These are phyloP conservation scores for Oncorhynchus gorbuscha DNA, from an alignment of 2,113 vertebrate genomes.

Conservation along the genomic window DNA sequence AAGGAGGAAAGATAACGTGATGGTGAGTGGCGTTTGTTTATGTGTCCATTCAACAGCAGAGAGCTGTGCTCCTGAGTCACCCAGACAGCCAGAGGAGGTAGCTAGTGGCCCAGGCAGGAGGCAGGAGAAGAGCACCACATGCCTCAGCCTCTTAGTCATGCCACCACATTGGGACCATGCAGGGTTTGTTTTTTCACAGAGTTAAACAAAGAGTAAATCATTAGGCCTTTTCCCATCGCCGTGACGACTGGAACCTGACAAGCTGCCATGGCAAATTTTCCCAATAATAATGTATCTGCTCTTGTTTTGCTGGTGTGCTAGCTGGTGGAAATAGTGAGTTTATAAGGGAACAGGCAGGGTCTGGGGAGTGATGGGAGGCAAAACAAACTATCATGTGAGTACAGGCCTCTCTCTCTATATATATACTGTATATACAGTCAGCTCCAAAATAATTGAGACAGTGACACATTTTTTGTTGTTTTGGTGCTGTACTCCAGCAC, in stretches of 20 bases:
- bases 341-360: slow-evolving; percentile 33
- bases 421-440: too few species aligned
- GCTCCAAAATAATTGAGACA: too few species aligned
- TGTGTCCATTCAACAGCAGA: slow-evolving; percentile 24
- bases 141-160: slow-evolving; percentile 57
- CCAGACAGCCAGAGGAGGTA: slow-evolving; percentile 22
- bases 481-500: too few species aligned
- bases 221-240: slow-evolving; percentile 56
- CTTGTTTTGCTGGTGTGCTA: slow-evolving; percentile 64
- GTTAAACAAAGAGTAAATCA: slow-evolving; percentile 68
- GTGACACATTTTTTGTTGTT: too few species aligned
- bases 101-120: slow-evolving; percentile 36
- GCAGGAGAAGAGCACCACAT: slow-evolving; percentile 35
- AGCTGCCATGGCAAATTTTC: slow-evolving; percentile 62
- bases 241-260: slow-evolving; percentile 59
- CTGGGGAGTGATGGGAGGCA: slow-evolving; percentile 43
- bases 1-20: slow-evolving; percentile 2
- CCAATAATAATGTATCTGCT: slow-evolving; percentile 63
- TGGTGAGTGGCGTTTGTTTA: slow-evolving; percentile 27
- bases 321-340: slow-evolving; percentile 63
- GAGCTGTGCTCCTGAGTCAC: slow-evolving; percentile 25
- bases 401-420: too few species aligned
- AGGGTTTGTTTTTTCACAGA: slow-evolving; percentile 61
- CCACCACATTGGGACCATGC: slow-evolving; percentile 41
- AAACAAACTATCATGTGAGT: slow-evolving; percentile 24